Base-by-base conservation (phyloP, 2,888 invertebrate species). In the Caenorhabditis afra region DNA sequence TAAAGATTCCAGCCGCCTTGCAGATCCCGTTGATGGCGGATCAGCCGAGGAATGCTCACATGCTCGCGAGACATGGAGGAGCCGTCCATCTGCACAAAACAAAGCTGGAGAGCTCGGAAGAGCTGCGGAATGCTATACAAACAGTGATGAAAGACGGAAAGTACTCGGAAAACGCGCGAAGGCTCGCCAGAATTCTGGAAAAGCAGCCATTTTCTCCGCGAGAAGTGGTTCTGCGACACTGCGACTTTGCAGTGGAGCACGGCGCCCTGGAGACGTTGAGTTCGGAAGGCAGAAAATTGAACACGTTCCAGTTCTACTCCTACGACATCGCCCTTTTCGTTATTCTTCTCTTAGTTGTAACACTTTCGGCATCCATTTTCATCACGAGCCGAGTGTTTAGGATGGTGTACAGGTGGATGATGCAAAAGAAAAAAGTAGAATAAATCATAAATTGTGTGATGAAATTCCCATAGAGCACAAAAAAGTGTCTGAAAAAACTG, bases 21-120 rank as follows among this genome's bases (percentile, higher is more conserved):
- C 22, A 73, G 73, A 67, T 78, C 18, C 77, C 81, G 7, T 29
- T 81, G 16, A 45, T 81, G 23, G 78, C 78, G 8, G 81, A 81
- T 57, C 71, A 78, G 47, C 65, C 66, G 11, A 23, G 71, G 49
- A 81, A 81, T 52, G 77, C 66, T n/a, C 77, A 74, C 18, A 81
- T 81, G 81, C 62, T 81, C 1, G 45, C 55, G n/a, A 47, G 81
- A 67, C 74, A 77, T 41, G 81, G 81, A 2, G 78, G 71, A 45
- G 64, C 62, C 12, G 20, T 70, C 45, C 52, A 62, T 16, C 50
- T 75, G 20, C 45, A 66, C 61, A 81, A 81, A 64, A 39, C 22
- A n/a, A 18, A 58, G 0, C 44, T 81, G 20, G 57, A 22, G 0
- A 55, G 57, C 12, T 23, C 75, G 0, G 49, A 57, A 39, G 47